These are phyloP conservation scores for Linurgus olivaceus DNA, from an alignment of 2,797 vertebrate genomes.

Conservation along the genomic window DNA sequence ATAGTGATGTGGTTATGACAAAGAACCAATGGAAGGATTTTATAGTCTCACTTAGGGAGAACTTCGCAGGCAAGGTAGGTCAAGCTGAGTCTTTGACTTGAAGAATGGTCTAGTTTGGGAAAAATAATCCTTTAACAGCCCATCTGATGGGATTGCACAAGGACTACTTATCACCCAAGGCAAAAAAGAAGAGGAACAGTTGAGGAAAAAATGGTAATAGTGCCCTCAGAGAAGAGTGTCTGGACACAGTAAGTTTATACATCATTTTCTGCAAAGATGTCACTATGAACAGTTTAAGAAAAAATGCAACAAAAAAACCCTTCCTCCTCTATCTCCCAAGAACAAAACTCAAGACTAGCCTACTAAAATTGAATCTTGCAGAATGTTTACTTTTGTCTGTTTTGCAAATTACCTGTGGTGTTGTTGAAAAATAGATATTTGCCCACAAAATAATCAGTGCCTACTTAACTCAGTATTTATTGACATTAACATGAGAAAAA, in stretches of 20 bases:
- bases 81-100: neutral
- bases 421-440: neutral
- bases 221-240: neutral
- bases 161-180: neutral
- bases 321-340: fast-evolving
- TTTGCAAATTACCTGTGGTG: neutral
- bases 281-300: neutral
- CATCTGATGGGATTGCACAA: neutral
- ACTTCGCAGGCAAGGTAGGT: neutral
- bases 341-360: neutral
- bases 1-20: neutral
- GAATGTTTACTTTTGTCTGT: neutral
- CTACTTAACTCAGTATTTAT: neutral
- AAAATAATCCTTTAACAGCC: neutral
- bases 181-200: neutral
- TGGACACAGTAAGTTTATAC: neutral
- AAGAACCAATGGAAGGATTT: neutral
- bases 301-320: neutral
- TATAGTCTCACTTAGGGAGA: neutral
- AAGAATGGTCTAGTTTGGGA: neutral
- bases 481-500: neutral
- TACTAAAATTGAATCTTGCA: neutral
- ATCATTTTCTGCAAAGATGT: neutral
- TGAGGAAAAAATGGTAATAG: neutral
- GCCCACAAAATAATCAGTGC: neutral